These are phyloP conservation scores for Novumbra hubbsi DNA, from an alignment of 2,797 vertebrate species.

Conservation along the genomic window DNA sequence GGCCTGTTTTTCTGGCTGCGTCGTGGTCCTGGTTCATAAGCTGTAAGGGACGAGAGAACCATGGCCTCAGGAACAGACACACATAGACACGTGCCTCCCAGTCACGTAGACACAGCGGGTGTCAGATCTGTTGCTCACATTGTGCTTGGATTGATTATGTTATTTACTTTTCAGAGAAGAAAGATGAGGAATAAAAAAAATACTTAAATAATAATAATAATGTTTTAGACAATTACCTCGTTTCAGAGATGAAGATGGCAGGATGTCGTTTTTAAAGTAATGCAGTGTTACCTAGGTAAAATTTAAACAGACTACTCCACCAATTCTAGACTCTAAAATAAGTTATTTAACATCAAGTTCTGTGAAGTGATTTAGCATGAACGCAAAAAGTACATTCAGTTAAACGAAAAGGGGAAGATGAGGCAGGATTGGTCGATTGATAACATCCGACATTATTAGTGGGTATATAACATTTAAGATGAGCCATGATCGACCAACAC, in stretches of 20 bases:
- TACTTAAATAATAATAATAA: neutral
- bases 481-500: no score
- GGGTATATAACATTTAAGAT: no score
- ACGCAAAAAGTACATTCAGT: no score
- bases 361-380: no score
- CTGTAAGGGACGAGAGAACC: conserved; percentile 52
- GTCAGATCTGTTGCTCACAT: conserved; percentile 50
- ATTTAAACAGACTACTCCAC: neutral
- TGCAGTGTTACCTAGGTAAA: neutral
- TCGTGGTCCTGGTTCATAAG: conserved; percentile 75
- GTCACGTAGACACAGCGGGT: conserved; percentile 64
- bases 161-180: conserved; percentile 39
- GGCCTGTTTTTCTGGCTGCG: conserved; percentile 61
- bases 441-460: no score
- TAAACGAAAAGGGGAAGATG: no score
- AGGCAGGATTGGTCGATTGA: no score
- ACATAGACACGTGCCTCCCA: conserved; percentile 43
- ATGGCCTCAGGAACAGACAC: conserved; percentile 18
- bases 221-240: neutral
- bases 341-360: neutral
- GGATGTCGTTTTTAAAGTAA: neutral
- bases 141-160: conserved; percentile 24
- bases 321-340: neutral
- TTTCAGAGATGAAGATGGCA: neutral
- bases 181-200: conserved; percentile 17